phyloP scores from a whole-genome alignment of 2,797 vertebrate species.

The Melanotaenia nigrans region DNA sequence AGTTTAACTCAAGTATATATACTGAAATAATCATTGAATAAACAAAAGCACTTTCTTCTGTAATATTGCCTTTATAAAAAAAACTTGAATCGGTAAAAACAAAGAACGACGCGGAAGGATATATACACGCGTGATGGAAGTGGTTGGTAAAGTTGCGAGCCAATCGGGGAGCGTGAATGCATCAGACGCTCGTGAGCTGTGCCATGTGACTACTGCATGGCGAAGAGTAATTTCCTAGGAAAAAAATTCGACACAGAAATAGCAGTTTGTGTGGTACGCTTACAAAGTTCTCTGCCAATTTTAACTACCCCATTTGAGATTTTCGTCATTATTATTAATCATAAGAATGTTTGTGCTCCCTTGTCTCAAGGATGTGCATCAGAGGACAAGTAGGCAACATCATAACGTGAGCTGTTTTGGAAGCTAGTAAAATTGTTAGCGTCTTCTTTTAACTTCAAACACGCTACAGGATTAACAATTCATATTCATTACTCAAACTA shows the following conservation, averaged over 20 bases:
- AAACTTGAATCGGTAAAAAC: not conserved
- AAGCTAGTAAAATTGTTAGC: not conserved
- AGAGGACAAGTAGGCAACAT: not conserved
- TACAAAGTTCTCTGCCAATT: no score
- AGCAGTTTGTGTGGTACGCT: no score
- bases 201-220: conserved; percentile 66
- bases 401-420: not conserved
- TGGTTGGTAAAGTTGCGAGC: conserved; percentile 46
- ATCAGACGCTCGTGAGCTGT: conserved; percentile 7
- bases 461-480: rapidly evolving
- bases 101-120: conserved; percentile 66
- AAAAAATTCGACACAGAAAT: no score
- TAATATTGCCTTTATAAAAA: rapidly evolving
- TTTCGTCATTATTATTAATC: not conserved
- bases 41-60: not conserved
- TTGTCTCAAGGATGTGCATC: not conserved
- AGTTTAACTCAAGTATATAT: rapidly evolving
- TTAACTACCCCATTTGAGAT: not conserved
- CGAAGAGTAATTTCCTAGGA: conserved; percentile 17
- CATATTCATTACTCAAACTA: rapidly evolving
- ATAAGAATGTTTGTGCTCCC: not conserved
- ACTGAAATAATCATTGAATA: rapidly evolving
- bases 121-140: conserved; percentile 23
- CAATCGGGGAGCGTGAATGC: conserved; percentile 59
- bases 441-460: not conserved